These are phyloP conservation scores for Seira ritae DNA, from an alignment of 2,888 invertebrate species.

Conservation along the genomic window DNA sequence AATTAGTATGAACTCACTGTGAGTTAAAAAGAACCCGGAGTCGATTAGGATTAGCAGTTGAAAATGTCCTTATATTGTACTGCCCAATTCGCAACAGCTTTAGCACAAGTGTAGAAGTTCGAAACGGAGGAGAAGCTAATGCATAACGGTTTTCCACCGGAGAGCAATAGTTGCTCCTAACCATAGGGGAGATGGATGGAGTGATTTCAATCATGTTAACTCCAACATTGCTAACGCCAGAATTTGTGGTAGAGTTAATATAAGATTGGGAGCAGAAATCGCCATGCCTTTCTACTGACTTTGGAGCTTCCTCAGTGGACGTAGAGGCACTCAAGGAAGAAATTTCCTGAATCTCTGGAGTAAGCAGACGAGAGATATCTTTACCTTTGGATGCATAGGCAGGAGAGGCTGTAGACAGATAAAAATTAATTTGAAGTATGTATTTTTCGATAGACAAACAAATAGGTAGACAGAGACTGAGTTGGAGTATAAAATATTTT, in stretches of 20 bases:
- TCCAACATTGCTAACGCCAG: background rate
- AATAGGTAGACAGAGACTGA: too few species aligned
- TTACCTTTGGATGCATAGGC: background rate
- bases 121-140: constrained; percentile 61
- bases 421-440: too few species aligned
- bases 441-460: too few species aligned
- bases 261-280: background rate
- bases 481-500: too few species aligned
- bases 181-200: background rate
- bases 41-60: constrained; percentile 65
- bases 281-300: background rate
- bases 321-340: background rate
- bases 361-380: background rate
- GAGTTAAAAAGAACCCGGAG: constrained; percentile 68
- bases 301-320: background rate
- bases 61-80: constrained; percentile 67
- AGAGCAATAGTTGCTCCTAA: constrained; percentile 25
- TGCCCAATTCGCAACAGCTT: constrained; percentile 68
- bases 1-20: constrained; percentile 64
- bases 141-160: constrained; percentile 18
- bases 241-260: background rate
- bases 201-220: background rate
- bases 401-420: background rate
- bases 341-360: background rate
- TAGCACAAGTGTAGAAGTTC: constrained; percentile 66